Evolutionary conservation across 2,888 invertebrate genomes (phyloP).

Genomic region (Melanotus villosus): DNA sequence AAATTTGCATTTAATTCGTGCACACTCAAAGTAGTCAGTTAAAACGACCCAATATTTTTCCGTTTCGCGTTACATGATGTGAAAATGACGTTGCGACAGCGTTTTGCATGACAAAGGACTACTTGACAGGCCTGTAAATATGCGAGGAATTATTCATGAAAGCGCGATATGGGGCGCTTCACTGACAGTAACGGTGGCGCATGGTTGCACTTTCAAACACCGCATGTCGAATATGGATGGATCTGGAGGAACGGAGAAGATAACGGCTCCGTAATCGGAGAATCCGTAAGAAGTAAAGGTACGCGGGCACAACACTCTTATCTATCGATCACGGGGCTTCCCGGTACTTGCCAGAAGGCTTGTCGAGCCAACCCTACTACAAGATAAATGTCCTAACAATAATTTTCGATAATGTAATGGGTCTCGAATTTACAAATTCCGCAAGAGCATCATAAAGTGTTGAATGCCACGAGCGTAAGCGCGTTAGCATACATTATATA

Average conservation of each 20-base stretch:
- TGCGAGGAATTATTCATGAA: constrained; percentile 70
- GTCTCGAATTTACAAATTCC: constrained; percentile 55
- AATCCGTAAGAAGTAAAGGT: constrained; percentile 32
- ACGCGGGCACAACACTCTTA: constrained; percentile 23
- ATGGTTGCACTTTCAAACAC: constrained; percentile 66
- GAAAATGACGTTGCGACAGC: constrained; percentile 69
- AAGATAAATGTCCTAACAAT: constrained; percentile 44
- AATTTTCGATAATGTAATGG: constrained; percentile 43
- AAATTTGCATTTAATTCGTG: constrained; percentile 55
- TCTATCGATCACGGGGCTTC: constrained; percentile 35
- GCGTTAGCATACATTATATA: constrained; percentile 68
- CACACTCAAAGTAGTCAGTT: constrained; percentile 47
- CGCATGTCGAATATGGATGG: constrained; percentile 63
- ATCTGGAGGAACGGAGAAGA: too few relatives aligned
- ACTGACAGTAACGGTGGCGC: constrained; percentile 67
- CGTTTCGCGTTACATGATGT: constrained; percentile 66
- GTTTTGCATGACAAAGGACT: constrained; percentile 70
- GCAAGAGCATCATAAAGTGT: constrained; percentile 62
- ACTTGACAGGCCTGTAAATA: constrained; percentile 70
- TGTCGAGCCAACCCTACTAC: constrained; percentile 28
- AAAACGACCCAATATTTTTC: constrained; percentile 62
- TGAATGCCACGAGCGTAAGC: constrained; percentile 65
- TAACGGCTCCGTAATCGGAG: constrained; percentile 29
- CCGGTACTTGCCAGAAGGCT: constrained; percentile 33
- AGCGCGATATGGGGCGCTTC: constrained; percentile 65